Conservation (phyloP, 2,797 vertebrate species). For the Poecilia wingei region DNA sequence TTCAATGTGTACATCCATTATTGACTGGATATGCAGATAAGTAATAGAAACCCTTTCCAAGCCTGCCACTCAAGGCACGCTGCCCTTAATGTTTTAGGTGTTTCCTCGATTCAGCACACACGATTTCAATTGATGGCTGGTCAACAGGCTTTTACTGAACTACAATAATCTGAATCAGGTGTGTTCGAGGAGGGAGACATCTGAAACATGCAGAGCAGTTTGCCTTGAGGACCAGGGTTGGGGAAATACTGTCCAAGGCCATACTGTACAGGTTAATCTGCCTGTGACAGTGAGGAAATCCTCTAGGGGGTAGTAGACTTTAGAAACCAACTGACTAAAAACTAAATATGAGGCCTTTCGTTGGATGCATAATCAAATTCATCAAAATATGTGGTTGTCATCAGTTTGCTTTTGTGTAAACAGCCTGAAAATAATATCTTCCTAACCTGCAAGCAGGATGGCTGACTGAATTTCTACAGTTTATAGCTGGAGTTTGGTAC, state of each 20-base stretch:
- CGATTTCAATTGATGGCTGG: too few species aligned
- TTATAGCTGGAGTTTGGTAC: not conserved
- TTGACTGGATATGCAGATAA: not conserved
- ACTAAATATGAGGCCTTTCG: not conserved
- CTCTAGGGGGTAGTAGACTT: not conserved
- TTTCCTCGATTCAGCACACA: too few species aligned
- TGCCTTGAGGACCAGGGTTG: not conserved
- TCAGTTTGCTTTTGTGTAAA: constrained; percentile 3
- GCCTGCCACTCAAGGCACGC: too few species aligned
- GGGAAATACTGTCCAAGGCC: not conserved
- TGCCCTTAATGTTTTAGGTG: too few species aligned
- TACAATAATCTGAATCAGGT: too few species aligned
- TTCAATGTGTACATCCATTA: not conserved
- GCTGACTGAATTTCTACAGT: not conserved
- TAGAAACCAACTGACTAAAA: not conserved
- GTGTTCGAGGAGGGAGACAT: too few species aligned
- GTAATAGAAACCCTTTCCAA: not conserved
- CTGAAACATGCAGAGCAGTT: too few species aligned
- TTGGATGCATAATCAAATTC: too few species aligned
- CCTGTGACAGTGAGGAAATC: not conserved
- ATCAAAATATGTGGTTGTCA: not conserved
- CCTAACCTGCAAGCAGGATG: not conserved
- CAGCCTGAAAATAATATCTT: not conserved
- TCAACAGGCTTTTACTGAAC: too few species aligned
- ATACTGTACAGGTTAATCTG: not conserved